phyloP scores from a whole-genome alignment of 2,113 vertebrate species.

The Catharus minimus region DNA sequence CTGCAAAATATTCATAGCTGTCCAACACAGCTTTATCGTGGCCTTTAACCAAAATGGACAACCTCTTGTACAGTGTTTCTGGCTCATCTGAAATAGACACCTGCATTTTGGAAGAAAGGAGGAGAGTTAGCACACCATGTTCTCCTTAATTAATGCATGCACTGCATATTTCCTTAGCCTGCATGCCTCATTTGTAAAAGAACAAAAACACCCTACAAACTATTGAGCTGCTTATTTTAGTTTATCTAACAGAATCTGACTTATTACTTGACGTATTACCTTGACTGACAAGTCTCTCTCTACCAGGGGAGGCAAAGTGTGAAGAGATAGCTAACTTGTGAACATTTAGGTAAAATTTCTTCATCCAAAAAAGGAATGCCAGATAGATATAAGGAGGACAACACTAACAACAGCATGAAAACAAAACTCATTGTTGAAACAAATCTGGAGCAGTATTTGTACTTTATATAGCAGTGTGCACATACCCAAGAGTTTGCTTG shows the following conservation, averaged over 20 bases:
- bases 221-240: not conserved
- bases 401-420: not conserved
- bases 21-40: conserved; percentile 91
- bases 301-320: not conserved
- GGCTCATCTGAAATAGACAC: conserved; percentile 86
- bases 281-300: not conserved
- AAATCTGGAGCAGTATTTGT: not conserved
- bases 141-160: not conserved
- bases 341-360: not conserved
- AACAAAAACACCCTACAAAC: not conserved
- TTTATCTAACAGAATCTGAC: not conserved
- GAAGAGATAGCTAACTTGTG: not conserved
- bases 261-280: too few species aligned
- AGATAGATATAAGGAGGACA: not conserved
- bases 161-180: not conserved
- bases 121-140: not conserved
- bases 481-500: not conserved
- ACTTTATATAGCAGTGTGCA: not conserved
- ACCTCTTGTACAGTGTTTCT: conserved; percentile 85
- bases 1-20: conserved; percentile 93
- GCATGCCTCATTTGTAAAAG: not conserved
- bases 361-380: not conserved
- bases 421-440: not conserved
- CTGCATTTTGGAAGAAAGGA: conserved; percentile 71
- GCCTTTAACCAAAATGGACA: conserved; percentile 89